phyloP scores from a whole-genome alignment of 2,797 vertebrate genomes.

The Pteronotus mesoamericanus region DNA sequence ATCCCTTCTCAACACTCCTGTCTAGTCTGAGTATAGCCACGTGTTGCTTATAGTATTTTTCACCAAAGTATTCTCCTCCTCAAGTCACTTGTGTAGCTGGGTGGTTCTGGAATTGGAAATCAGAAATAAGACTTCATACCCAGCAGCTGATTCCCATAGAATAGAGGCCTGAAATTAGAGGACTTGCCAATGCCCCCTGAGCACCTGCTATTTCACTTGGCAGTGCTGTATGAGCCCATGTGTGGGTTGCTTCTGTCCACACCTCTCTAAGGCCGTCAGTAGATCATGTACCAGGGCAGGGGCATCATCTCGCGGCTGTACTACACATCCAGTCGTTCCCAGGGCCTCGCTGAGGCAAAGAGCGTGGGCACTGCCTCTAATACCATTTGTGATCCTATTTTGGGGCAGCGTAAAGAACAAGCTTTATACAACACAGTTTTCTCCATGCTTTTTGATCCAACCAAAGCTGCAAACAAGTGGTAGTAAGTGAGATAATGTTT shows the following conservation, averaged over 20 bases:
- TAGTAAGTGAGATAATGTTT: not conserved
- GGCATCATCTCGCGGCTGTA: not conserved
- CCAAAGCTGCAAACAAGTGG: not conserved
- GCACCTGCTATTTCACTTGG: not conserved
- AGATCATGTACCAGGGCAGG: not conserved
- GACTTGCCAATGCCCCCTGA: not conserved
- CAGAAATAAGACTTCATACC: not conserved
- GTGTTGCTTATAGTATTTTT: not conserved
- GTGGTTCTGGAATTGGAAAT: not conserved
- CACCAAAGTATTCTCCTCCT: not conserved
- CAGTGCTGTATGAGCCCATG: fast-evolving
- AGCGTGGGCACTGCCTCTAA: too few species aligned
- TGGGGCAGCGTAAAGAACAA: not conserved
- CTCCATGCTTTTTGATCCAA: not conserved
- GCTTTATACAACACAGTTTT: not conserved
- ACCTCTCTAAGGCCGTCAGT: fast-evolving
- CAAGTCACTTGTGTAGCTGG: not conserved
- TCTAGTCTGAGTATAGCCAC: not conserved
- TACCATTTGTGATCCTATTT: not conserved
- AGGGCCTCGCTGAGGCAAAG: not conserved
- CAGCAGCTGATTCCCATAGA: not conserved
- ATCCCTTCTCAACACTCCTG: not conserved
- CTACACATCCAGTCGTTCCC: not conserved
- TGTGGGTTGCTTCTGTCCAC: too few species aligned
- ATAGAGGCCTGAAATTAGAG: not conserved